A percentile compares a stretch with the other conserved stretches of the same genome.
phyloP scores from a whole-genome alignment of 2,888 invertebrate genomes.

The Zelleria hepariella region DNA sequence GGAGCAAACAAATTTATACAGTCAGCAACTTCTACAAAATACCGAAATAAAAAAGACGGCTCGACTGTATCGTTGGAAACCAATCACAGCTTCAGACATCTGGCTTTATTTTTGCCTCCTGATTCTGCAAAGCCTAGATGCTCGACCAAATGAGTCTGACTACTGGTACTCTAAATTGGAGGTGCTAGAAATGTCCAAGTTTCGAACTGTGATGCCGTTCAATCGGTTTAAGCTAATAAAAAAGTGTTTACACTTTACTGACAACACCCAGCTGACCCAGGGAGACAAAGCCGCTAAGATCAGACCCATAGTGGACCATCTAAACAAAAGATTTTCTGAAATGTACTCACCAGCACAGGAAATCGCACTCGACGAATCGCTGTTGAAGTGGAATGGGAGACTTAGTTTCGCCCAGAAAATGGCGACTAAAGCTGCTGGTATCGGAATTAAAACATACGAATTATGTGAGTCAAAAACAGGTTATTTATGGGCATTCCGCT shows the following conservation, averaged over 20 bases:
- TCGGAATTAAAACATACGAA: slow-evolving; percentile 17
- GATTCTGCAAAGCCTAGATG: too few relatives aligned
- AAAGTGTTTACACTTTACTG: slow-evolving; percentile 14
- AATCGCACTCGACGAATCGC: slow-evolving; percentile 18
- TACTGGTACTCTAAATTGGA: slow-evolving; percentile 5
- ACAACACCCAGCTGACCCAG: slow-evolving; percentile 9
- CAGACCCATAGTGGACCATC: slow-evolving; percentile 10
- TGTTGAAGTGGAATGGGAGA: slow-evolving; percentile 21
- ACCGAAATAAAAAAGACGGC: too few relatives aligned
- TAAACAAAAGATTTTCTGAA: slow-evolving; percentile 10
- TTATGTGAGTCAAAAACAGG: slow-evolving; percentile 15
- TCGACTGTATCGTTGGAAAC: too few relatives aligned
- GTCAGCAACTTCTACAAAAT: too few relatives aligned
- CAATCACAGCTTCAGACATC: too few relatives aligned
- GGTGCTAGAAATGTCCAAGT: slow-evolving; percentile 6
- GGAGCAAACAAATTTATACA: too few relatives aligned
- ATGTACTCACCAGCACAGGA: slow-evolving; percentile 14
- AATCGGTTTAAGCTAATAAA: slow-evolving; percentile 5
- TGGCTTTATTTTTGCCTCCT: too few relatives aligned
- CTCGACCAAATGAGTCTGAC: too few relatives aligned
- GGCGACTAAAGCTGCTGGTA: slow-evolving; percentile 11
- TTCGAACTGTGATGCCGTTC: slow-evolving; percentile 1
- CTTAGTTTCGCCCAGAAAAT: slow-evolving; percentile 19
- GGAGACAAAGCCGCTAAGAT: slow-evolving; percentile 14
- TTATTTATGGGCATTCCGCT: slow-evolving; percentile 17